Percentiles rank a stretch among this genome's conserved stretches.
These are phyloP conservation scores for Euborellia annulipes DNA, from an alignment of 1,140 invertebrate genomes.

Conservation along the genomic window DNA sequence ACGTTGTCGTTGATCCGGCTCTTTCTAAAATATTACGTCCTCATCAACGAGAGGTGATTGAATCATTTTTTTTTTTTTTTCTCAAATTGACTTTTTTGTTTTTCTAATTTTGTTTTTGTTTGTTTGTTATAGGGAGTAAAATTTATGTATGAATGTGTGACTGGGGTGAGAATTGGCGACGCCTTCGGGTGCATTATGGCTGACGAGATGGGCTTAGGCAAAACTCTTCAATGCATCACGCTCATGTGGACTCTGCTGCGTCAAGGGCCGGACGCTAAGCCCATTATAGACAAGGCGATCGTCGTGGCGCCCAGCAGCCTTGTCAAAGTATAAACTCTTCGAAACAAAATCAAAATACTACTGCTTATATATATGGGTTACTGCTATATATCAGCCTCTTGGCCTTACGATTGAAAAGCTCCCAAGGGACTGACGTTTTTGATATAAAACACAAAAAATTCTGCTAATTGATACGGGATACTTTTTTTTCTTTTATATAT, in stretches of 20 bases:
- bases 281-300: conserved; percentile 78
- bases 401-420: too few species aligned
- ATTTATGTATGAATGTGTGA: conserved; percentile 99
- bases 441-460: too few species aligned
- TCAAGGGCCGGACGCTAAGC: conserved; percentile 70
- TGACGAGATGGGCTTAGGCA: conserved; percentile 95
- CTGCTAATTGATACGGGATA: too few species aligned
- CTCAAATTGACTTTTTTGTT: conserved; percentile 4
- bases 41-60: conserved; percentile 80
- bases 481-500: too few species aligned
- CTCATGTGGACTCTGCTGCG: conserved; percentile 87
- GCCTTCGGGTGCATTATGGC: conserved; percentile 96
- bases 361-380: conserved; percentile 4
- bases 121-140: conserved; percentile 62
- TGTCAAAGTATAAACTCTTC: too few species aligned
- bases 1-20: conserved; percentile 89
- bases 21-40: conserved; percentile 82
- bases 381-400: too few species aligned
- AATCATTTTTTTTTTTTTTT: conserved; percentile 5
- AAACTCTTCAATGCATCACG: conserved; percentile 96
- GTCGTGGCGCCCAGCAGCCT: conserved; percentile 94
- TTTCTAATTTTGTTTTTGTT: not conserved
- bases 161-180: conserved; percentile 71
- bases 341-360: too few species aligned
- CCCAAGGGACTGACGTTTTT: too few species aligned